Base-by-base conservation (phyloP, 2,113 vertebrate species). In the Sylvietta virens region DNA sequence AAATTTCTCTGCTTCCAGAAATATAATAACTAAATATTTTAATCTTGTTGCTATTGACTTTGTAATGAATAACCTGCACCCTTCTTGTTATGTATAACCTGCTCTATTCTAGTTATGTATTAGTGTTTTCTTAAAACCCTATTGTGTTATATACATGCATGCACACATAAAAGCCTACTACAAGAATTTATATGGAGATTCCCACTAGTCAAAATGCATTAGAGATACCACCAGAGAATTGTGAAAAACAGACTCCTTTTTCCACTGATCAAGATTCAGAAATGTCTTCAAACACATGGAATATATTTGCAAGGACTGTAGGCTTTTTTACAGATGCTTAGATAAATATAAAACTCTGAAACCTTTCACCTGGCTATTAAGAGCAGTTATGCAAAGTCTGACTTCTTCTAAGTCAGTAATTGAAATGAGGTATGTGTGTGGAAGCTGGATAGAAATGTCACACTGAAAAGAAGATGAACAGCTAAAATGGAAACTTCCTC, bases 401-500 rank as follows among this genome's bases (percentile, higher is more conserved):
- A 56, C 35, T 89, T 76, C 61, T 88, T 83, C 51, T 40, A 79
- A 85, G 53, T 21, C 45, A 67, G 82, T 90, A 86, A 88, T 30
- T 91, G 81, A 87, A 92, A 92, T 65, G 47, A 91, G 28, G 37
- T 80, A 15, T 39, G 9, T 71, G 60, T 66, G 64, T 51, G 45
- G 73, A 80, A 90, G 22, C 47, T 77, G 77, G 23, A 67, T 87
- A 77, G 82, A 86, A 94, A 91, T 77, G 44, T 64, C 40, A 79
- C 48, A 69, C 54, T 73, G 53, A 66, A 91, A 92, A 92, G 78
- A 82, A 70, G 71, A 79, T 40, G 62, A 91, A 91, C 70, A 81
- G 60, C 56, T 92, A 80, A 96, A 93, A 95, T 87, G 86, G 73
- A 90, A 92, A 50, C 27, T 86, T 94, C 71, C 45, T 91, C 50